Base-by-base conservation (phyloP, 2,888 invertebrate species). In the Cheilosia vernalis region DNA sequence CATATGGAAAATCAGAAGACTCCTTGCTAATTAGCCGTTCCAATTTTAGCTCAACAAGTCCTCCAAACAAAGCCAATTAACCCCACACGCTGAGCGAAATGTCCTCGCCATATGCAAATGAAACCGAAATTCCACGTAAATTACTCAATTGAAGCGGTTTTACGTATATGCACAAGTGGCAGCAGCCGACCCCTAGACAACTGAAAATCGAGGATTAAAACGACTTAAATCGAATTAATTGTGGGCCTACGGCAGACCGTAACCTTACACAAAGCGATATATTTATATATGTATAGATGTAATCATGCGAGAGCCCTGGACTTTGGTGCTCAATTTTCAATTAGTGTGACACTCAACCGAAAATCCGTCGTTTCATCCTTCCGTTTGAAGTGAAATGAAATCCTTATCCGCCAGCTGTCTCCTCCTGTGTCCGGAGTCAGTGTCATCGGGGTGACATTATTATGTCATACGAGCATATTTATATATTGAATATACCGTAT, bases 401-500 rank as follows among this genome's bases (percentile, higher is more conserved):
- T 69, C 79, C 79, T 74, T 84, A 84, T 79, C 83, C 51, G 67
- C 17, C 70, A 63, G 72, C 58, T 53, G 78, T 83, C 66, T 66
- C 76, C 66, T 76, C 61, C 27, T 24, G 72, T 69, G 78, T 83
- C 83, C 83, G 78, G 61, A 78, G 63, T 84, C 79, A 79, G 79
- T 84, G 83, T 84, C 83, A 79, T 53, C 79, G 67, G 30, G 30
- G 56, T 73, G 79, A 79, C 74, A 84, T 84, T 74, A 74, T 79
- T 69, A 64, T 84, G 79, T 79, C 83, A 83, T 73, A 79, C 51
- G 63, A 55, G 69, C 30, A 55, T 69, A 60, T 64, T 51, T 63
- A 58, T 69, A 13, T 53, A 61, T 72, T 44, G 47, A 69, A 56
- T 67, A 56, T 67, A 40, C 19, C 42, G n/a, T 27, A 21, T n/a